Conservation (phyloP, 2,888 invertebrate species). For the Lochmaea crataegi region DNA sequence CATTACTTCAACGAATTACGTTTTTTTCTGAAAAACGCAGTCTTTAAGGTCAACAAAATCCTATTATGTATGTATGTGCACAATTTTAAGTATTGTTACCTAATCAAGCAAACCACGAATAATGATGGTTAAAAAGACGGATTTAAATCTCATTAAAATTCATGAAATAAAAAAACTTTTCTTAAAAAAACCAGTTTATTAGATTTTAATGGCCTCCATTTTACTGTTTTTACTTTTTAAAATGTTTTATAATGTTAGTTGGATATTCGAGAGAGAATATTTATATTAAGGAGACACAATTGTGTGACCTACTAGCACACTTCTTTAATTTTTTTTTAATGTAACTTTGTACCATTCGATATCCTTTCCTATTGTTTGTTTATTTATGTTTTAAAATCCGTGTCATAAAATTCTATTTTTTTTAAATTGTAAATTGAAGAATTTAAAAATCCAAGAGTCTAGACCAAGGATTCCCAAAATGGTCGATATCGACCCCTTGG, state of each 20-base stretch:
- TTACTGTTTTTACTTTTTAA: slow-evolving; percentile 2
- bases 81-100: slow-evolving; percentile 2
- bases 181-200: background rate
- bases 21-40: background rate
- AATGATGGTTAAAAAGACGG: background rate
- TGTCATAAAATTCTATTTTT: background rate
- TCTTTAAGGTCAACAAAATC: slow-evolving; percentile 2
- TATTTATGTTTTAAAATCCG: background rate
- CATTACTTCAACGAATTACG: background rate
- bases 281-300: slow-evolving; percentile 24
- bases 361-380: background rate
- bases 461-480: too few relatives aligned
- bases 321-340: slow-evolving; percentile 16
- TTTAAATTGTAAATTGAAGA: background rate
- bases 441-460: background rate
- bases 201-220: slow-evolving; percentile 13
- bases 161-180: background rate
- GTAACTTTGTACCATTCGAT: background rate
- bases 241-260: background rate
- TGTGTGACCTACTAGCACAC: slow-evolving; percentile 38
- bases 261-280: slow-evolving; percentile 25
- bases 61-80: background rate
- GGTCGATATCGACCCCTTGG: too few relatives aligned
- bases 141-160: background rate
- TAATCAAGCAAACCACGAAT: slow-evolving; percentile 7